Percentiles rank a stretch among this genome's conserved stretches.
phyloP scores from a whole-genome alignment of 2,797 vertebrate species.

The Ambastaia sidthimunki region DNA sequence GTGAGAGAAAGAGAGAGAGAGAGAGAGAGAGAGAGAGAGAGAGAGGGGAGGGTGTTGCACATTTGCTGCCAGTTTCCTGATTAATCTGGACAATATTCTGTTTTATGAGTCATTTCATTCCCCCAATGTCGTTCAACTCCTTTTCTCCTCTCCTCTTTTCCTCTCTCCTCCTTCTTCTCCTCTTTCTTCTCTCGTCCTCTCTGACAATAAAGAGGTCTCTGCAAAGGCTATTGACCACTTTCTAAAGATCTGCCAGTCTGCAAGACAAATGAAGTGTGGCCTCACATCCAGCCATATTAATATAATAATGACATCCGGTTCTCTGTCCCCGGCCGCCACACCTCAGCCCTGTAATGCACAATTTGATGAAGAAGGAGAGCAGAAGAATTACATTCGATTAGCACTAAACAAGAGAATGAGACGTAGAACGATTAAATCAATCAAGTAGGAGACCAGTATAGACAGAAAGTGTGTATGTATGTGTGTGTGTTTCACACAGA shows the following conservation, averaged over 20 bases:
- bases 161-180: conserved; percentile 19
- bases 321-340: conserved; percentile 68
- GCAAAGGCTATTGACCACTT: conserved; percentile 78
- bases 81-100: conserved; percentile 79
- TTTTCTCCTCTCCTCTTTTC: conserved; percentile 19
- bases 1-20: conserved; percentile 63
- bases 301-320: conserved; percentile 82
- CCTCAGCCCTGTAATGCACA: conserved; percentile 70
- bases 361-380: conserved; percentile 79
- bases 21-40: conserved; percentile 63
- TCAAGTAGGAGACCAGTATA: conserved; percentile 69
- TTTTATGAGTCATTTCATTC: conserved; percentile 82
- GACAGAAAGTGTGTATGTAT: conserved; percentile 52
- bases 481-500: conserved; percentile 24
- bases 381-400: conserved; percentile 82
- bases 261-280: conserved; percentile 79
- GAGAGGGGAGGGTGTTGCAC: conserved; percentile 50
- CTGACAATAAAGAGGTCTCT: conserved; percentile 68
- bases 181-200: conserved; percentile 44
- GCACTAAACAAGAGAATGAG: conserved; percentile 80
- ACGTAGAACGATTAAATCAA: conserved; percentile 75
- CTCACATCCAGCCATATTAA: conserved; percentile 75
- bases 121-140: conserved; percentile 61
- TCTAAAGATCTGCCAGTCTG: conserved; percentile 73
- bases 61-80: conserved; percentile 72